phyloP scores from a whole-genome alignment of 1,140 invertebrate genomes.

The Kradibia gibbosae region DNA sequence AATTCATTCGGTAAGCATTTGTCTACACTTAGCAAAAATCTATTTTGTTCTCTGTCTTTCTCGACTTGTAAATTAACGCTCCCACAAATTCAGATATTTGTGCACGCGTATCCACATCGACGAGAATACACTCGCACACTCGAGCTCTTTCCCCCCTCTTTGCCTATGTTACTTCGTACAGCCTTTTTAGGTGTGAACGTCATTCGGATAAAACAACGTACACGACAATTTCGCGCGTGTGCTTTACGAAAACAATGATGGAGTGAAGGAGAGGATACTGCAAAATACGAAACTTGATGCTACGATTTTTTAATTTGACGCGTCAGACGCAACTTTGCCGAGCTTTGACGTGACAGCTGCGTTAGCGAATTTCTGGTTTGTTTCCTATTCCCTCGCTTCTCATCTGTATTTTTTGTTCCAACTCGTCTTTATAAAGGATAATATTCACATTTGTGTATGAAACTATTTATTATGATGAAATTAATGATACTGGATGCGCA shows the following conservation, averaged over 20 bases:
- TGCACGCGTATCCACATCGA: background rate
- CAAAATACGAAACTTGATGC: slow-evolving; percentile 31
- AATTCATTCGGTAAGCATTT: background rate
- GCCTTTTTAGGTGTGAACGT: slow-evolving; percentile 35
- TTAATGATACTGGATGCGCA: background rate
- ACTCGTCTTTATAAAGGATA: background rate
- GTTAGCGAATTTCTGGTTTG: slow-evolving; percentile 25
- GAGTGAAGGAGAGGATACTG: background rate
- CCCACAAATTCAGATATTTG: too few species aligned
- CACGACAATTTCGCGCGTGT: slow-evolving; percentile 16
- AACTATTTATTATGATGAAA: background rate
- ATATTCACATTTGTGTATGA: background rate
- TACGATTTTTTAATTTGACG: slow-evolving; percentile 44
- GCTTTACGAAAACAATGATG: background rate
- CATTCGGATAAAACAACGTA: slow-evolving; percentile 6
- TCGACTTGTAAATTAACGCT: too few species aligned
- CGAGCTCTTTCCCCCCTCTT: background rate
- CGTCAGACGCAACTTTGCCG: background rate
- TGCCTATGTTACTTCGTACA: background rate
- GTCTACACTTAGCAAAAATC: background rate
- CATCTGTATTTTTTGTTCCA: background rate
- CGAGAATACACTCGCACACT: background rate
- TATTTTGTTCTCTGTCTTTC: background rate
- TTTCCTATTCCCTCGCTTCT: background rate
- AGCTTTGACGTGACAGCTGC: slow-evolving; percentile 22